These are phyloP conservation scores for Upupa epops DNA, from an alignment of 2,113 vertebrate genomes.

Conservation along the genomic window DNA sequence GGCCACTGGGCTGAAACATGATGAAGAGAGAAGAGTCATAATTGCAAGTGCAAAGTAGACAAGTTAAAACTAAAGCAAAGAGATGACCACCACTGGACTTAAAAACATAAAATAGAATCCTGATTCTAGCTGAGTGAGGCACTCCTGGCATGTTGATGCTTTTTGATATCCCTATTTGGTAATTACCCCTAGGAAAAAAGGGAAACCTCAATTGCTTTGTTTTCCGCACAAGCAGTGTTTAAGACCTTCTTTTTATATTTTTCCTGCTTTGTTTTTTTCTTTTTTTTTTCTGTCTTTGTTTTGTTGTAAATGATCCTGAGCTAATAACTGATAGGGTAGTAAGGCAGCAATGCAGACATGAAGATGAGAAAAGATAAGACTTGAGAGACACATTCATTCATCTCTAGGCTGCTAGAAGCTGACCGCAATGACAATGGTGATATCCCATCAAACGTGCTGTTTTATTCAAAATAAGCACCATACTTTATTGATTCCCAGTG, in stretches of 20 bases:
- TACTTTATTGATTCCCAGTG: constrained; percentile 38
- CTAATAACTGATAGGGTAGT: not conserved
- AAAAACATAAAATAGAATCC: not conserved
- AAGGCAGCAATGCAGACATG: not conserved
- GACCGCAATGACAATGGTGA: not conserved
- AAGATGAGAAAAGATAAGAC: constrained; percentile 26
- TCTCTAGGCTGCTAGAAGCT: constrained; percentile 15
- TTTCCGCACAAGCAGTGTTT: not conserved
- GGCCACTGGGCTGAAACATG: not conserved
- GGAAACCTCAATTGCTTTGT: not conserved
- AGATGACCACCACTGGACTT: accelerated
- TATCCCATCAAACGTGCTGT: not conserved
- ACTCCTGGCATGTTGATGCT: not conserved
- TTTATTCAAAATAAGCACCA: constrained; percentile 49
- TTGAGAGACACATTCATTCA: constrained; percentile 14
- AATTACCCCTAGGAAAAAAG: not conserved
- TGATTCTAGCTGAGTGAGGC: not conserved
- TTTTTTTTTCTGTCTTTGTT: not conserved
- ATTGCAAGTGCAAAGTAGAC: not conserved
- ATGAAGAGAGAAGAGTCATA: not conserved
- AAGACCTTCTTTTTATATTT: not conserved
- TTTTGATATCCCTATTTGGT: not conserved
- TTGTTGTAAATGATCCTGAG: not conserved
- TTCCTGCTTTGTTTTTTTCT: not conserved
- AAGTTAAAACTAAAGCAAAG: not conserved